These are phyloP conservation scores for Fregetta grallaria DNA, from an alignment of 2,113 vertebrate genomes.

Conservation along the genomic window DNA sequence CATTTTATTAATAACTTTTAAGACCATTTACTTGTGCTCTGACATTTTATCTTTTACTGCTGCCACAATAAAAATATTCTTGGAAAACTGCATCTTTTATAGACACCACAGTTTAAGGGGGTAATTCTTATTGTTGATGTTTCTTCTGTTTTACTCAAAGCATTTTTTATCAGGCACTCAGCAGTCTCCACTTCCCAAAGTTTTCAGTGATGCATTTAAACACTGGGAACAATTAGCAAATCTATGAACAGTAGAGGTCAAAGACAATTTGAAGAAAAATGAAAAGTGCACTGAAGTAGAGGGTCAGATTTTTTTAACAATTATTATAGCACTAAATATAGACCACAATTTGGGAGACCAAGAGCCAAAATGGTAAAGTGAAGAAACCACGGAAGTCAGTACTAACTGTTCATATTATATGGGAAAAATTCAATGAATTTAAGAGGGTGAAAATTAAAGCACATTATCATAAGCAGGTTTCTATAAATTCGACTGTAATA, in stretches of 20 bases:
- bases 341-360: neutral
- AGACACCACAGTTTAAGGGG: neutral
- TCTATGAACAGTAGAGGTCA: neutral
- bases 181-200: neutral
- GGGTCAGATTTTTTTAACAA: neutral
- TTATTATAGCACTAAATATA: neutral
- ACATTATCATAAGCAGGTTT: neutral
- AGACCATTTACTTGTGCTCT: neutral
- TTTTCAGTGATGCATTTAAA: neutral
- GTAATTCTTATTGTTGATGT: neutral
- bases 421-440: neutral
- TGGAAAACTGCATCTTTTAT: neutral
- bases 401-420: neutral
- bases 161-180: neutral
- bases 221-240: neutral
- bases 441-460: conserved; percentile 1
- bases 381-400: neutral
- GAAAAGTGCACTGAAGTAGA: neutral
- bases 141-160: neutral
- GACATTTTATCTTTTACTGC: neutral
- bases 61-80: neutral
- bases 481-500: neutral
- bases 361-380: neutral
- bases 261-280: neutral
- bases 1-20: neutral